These are phyloP conservation scores for Tympanuchus pallidicinctus DNA, from an alignment of 2,113 vertebrate genomes.

Conservation along the genomic window DNA sequence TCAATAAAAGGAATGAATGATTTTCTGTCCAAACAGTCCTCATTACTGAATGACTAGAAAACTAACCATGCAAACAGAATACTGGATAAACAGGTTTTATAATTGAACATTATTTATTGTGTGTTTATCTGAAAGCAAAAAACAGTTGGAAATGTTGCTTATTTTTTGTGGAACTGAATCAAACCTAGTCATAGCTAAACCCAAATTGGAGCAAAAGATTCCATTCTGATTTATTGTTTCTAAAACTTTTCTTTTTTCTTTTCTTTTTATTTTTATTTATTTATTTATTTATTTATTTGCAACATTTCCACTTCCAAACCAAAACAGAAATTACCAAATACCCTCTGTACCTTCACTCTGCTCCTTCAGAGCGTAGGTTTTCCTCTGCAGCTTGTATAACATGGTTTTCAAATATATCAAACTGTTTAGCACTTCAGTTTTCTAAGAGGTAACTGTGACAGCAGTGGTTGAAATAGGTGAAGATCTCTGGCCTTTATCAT, in stretches of 20 bases:
- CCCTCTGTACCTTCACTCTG: neutral
- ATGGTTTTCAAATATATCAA: neutral
- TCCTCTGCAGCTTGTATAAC: neutral
- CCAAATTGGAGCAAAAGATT: neutral
- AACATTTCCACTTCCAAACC: neutral
- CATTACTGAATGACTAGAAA: neutral
- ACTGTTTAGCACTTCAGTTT: neutral
- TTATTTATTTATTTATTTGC: neutral
- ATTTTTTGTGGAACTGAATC: neutral
- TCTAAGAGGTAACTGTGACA: neutral
- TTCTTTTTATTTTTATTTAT: neutral
- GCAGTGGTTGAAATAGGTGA: neutral
- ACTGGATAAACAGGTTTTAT: neutral
- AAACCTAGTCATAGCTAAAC: neutral
- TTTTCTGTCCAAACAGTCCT: neutral
- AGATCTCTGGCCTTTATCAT: neutral
- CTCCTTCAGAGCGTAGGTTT: neutral
- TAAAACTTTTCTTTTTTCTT: neutral
- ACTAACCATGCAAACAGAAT: neutral
- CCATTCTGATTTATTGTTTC: neutral
- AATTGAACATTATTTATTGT: neutral
- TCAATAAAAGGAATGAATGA: neutral
- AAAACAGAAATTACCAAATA: neutral
- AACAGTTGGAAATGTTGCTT: neutral
- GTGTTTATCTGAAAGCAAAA: neutral